A percentile compares a stretch with the other conserved stretches of the same genome.
Conservation (phyloP, 2,888 invertebrate species). For the Buathra laborator region DNA sequence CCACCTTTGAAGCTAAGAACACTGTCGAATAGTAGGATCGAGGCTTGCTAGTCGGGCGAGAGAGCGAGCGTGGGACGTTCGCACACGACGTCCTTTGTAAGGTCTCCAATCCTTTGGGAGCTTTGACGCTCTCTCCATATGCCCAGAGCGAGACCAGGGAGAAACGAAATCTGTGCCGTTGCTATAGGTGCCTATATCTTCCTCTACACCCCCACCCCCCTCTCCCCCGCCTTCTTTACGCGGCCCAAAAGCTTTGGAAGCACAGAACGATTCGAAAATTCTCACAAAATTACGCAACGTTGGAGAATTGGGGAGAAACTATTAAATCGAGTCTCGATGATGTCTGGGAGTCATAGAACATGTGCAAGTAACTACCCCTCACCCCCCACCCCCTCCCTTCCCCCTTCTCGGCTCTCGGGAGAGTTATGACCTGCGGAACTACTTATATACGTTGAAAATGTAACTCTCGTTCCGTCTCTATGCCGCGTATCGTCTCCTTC, state of each 20-base stretch:
- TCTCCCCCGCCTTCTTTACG: background rate
- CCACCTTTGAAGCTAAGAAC: constrained; percentile 71
- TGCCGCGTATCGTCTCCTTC: background rate
- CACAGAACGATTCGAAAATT: background rate
- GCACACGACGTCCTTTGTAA: constrained; percentile 63
- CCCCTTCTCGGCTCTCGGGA: background rate
- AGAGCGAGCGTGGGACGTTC: constrained; percentile 34
- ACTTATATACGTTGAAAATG: constrained; percentile 11
- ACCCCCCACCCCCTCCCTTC: background rate
- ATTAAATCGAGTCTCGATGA: constrained; percentile 19
- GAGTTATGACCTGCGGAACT: background rate
- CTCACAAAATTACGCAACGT: background rate
- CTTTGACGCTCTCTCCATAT: constrained; percentile 65
- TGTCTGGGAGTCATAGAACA: background rate
- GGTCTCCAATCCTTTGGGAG: constrained; percentile 64
- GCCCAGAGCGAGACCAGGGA: constrained; percentile 20
- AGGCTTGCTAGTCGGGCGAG: constrained; percentile 43
- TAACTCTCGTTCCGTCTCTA: constrained; percentile 14
- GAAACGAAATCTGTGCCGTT: constrained; percentile 33
- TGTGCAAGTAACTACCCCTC: background rate
- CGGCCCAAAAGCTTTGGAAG: background rate
- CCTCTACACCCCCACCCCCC: background rate
- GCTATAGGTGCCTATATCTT: background rate
- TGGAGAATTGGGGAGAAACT: background rate
- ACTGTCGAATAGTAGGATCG: constrained; percentile 65